Evolutionary conservation across 2,113 vertebrate species (phyloP), one percentile per base, ranked within the genome.

Genomic region (Mesembrinibis cayennensis): DNA sequence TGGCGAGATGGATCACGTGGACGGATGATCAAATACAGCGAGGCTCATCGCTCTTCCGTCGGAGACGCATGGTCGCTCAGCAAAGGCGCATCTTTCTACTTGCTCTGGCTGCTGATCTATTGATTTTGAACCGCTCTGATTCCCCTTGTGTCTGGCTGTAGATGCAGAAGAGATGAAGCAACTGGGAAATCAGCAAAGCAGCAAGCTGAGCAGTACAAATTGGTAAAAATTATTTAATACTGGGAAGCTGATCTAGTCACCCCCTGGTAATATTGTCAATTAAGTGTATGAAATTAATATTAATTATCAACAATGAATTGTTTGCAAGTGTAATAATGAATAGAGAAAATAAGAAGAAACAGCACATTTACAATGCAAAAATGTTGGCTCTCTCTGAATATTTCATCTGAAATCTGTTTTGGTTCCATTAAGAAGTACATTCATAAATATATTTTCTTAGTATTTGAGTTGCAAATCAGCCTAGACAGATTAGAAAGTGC

Each of bases 151-250:
- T 22, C 52, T 38, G 27, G 78, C 79, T 62, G 47, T 13, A 63
- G 81, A 52, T 89, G 73, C 45, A 89, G 95, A 90, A 96, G 88
- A 95, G 73, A 92, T 78, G 89, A 84, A 97, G 88, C 95, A 82
- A 95, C 93, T 95, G 85, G 93, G 95, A 97, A 98, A 97, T 77
- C 90, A 97, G 95, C 62, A 95, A 82, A 96, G 94, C 90, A 90
- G 74, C 91, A 91, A 97, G 94, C 94, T 95, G 84, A 97, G 88
- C 86, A 92, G 76, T 65, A 88, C 85, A 93, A 96, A 97, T 76
- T 96, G 87, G 66, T 77, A 96, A 95, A 92, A 97, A 96, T 97
- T 94, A 94, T 96, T 97, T 96, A 96, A 97, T 95, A 42, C 74
- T 90, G 74, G 95, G 85, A 97, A 79, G 65, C 91, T 19, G 34